Percentiles rank a stretch among this genome's conserved stretches.
phyloP scores from a whole-genome alignment of 2,113 vertebrate species.

The Heliornis fulica region DNA sequence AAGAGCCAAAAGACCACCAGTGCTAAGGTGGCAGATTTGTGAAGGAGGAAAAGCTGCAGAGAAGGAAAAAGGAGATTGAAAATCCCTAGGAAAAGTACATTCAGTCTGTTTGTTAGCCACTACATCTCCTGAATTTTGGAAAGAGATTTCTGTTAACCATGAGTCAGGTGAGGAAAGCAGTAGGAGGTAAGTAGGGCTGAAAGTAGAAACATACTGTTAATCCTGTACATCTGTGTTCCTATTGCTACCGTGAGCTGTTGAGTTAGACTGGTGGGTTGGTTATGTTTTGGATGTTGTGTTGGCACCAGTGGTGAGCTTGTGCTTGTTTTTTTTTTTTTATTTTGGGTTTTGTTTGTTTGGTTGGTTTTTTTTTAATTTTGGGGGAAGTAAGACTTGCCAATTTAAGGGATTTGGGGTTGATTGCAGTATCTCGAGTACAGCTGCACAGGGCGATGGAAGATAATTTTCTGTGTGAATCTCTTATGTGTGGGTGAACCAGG shows the following conservation, averaged over 20 bases:
- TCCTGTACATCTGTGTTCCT: not conserved
- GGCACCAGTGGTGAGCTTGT: not conserved
- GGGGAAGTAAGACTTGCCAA: not conserved
- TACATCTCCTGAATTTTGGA: not conserved
- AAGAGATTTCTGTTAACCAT: not conserved
- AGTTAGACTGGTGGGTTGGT: not conserved
- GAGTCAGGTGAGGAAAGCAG: not conserved
- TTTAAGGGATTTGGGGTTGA: not conserved
- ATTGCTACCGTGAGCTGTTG: not conserved
- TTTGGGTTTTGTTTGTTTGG: too few species aligned
- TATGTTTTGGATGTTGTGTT: not conserved
- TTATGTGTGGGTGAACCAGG: accelerated
- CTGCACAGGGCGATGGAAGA: not conserved
- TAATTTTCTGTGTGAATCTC: not conserved
- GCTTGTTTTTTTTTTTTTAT: not conserved
- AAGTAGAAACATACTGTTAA: not conserved
- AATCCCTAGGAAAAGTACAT: not conserved
- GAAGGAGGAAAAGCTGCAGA: not conserved
- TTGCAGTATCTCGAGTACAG: not conserved
- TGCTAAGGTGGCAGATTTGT: not conserved
- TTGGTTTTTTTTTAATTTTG: too few species aligned
- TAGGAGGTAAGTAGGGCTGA: not conserved
- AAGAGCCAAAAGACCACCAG: not conserved
- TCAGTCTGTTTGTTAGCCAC: not conserved
- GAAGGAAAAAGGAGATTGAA: not conserved